Percentiles rank a stretch among this genome's conserved stretches.
Conservation (phyloP, 2,113 vertebrate species). For the Piprites chloris region DNA sequence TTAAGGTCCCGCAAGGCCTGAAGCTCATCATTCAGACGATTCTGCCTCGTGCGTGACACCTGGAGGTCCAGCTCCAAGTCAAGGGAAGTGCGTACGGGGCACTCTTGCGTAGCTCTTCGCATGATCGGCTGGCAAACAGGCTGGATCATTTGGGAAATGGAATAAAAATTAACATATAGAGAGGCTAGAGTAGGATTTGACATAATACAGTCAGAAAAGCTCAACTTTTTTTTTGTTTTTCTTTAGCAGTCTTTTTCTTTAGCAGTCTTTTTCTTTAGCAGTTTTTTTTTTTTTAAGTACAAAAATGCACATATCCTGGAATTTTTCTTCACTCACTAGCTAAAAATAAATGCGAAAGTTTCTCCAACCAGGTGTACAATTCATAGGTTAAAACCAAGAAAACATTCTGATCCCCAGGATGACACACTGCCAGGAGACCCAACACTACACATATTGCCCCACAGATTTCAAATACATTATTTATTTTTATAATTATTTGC, state of each 20-base stretch:
- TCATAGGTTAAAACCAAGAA: background rate
- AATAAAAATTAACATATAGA: background rate
- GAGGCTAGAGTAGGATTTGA: background rate
- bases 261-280: background rate
- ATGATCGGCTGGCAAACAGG: slow-evolving; percentile 71
- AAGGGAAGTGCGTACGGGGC: slow-evolving; percentile 76
- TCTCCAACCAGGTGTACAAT: background rate
- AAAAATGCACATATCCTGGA: background rate
- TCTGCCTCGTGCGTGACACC: slow-evolving; percentile 79
- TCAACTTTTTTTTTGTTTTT: background rate
- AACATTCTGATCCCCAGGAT: background rate
- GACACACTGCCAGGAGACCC: background rate
- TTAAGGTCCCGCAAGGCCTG: slow-evolving; percentile 75
- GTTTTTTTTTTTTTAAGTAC: background rate
- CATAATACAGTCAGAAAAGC: background rate
- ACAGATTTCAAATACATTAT: background rate
- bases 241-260: background rate
- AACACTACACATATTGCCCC: background rate
- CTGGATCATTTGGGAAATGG: slow-evolving; percentile 20
- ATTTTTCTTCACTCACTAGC: background rate
- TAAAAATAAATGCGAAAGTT: background rate
- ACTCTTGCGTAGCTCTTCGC: slow-evolving; percentile 55
- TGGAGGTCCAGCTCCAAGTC: slow-evolving; percentile 87
- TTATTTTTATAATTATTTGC: background rate
- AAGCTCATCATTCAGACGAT: slow-evolving; percentile 80